Evolutionary conservation across 2,113 vertebrate genomes (phyloP).

Genomic region (Vireo altiloquus): DNA sequence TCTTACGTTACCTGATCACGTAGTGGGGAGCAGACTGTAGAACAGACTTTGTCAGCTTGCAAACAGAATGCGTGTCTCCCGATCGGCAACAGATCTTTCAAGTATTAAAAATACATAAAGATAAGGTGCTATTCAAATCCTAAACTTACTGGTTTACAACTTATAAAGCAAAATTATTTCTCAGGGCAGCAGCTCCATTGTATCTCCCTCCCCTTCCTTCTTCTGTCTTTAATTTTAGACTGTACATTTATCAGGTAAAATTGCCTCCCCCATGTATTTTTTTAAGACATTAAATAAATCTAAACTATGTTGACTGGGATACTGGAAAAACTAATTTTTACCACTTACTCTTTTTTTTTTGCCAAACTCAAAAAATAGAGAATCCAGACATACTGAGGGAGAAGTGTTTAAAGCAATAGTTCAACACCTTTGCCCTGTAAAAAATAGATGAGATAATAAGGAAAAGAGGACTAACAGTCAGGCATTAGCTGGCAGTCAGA

Average conservation of each 20-base stretch:
- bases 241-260: neutral
- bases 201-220: neutral
- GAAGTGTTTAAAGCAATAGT: neutral
- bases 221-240: neutral
- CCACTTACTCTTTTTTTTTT: neutral
- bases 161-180: neutral
- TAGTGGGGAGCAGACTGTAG: constrained; percentile 36
- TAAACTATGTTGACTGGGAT: neutral
- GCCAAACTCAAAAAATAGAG: neutral
- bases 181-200: neutral
- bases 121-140: constrained; percentile 23
- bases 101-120: constrained; percentile 24
- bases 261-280: neutral
- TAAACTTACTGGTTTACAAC: neutral
- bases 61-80: neutral
- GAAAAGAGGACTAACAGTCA: neutral
- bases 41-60: constrained; percentile 50
- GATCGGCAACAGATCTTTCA: constrained; percentile 13
- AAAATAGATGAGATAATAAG: neutral
- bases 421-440: neutral
- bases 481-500: neutral
- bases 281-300: neutral
- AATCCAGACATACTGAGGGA: neutral
- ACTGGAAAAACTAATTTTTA: neutral
- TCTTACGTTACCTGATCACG: constrained; percentile 55